phyloP scores from a whole-genome alignment of 1,140 invertebrate species.

The Leptinotarsa lineolata region DNA sequence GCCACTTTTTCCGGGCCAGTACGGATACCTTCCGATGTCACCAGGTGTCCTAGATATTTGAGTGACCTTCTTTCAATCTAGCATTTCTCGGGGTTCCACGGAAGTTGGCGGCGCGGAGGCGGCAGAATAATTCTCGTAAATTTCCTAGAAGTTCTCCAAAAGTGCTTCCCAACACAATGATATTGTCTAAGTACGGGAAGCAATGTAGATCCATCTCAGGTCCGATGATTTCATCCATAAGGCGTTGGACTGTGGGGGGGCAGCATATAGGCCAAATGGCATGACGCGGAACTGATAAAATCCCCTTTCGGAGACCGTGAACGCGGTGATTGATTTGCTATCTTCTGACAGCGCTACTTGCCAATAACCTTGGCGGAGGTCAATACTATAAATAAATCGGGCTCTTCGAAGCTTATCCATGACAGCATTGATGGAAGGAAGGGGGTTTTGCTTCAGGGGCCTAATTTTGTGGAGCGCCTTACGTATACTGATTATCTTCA shows the following conservation, averaged over 20 bases:
- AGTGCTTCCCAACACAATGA: neutral
- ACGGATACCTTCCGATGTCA: constrained; percentile 1
- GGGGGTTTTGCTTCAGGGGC: no score
- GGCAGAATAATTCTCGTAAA: constrained; percentile 27
- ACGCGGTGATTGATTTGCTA: constrained; percentile 55
- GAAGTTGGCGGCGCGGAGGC: constrained; percentile 15
- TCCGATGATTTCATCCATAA: constrained; percentile 37
- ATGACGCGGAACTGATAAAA: constrained; percentile 55
- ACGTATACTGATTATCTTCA: constrained; percentile 36
- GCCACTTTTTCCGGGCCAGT: constrained; percentile 21
- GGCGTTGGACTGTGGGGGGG: neutral
- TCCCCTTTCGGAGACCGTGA: constrained; percentile 53
- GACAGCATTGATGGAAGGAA: no score
- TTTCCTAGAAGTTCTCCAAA: constrained; percentile 12
- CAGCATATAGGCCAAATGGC: constrained; percentile 52
- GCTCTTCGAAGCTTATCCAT: constrained; percentile 43
- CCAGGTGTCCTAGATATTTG: constrained; percentile 23
- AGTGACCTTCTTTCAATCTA: constrained; percentile 10
- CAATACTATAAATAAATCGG: constrained; percentile 45
- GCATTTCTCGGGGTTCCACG: constrained; percentile 14
- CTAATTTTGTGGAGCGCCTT: no score
- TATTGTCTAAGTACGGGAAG: constrained; percentile 50
- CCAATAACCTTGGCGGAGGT: constrained; percentile 47
- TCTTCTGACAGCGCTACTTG: constrained; percentile 47
- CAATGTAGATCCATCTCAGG: constrained; percentile 33